Percentiles rank a stretch among this genome's conserved stretches.
Conservation (phyloP, 2,113 vertebrate species). For the Takifugu bimaculatus region DNA sequence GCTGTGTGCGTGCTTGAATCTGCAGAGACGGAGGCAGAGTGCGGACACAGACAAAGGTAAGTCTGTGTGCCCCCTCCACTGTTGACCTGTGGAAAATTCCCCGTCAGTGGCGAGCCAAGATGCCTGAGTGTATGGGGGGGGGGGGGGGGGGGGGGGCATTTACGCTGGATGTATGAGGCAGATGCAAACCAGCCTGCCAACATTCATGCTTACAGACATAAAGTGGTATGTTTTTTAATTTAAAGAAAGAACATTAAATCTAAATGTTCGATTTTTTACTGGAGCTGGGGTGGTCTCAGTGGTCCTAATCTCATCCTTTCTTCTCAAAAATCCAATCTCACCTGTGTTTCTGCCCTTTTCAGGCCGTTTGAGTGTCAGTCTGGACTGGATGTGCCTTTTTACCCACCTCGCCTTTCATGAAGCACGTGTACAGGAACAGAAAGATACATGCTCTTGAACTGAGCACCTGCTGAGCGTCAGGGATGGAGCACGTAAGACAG, state of each 20-base stretch:
- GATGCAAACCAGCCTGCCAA: slow-evolving; percentile 44
- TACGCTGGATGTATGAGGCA: slow-evolving; percentile 47
- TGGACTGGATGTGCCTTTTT: slow-evolving; percentile 40
- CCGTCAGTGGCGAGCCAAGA: slow-evolving; percentile 57
- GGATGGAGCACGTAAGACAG: neutral
- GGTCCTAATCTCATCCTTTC: no score
- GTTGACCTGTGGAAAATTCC: slow-evolving; percentile 72
- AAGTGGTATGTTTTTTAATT: neutral
- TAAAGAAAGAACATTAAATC: neutral
- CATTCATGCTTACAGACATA: slow-evolving; percentile 16
- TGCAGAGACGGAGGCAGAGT: slow-evolving; percentile 47
- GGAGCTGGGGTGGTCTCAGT: neutral
- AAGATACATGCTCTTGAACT: slow-evolving; percentile 35
- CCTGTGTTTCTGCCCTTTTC: slow-evolving; percentile 19
- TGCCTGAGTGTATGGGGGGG: slow-evolving; percentile 41
- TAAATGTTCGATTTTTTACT: neutral
- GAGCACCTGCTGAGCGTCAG: slow-evolving; percentile 32
- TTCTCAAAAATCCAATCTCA: neutral
- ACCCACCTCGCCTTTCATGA: slow-evolving; percentile 30
- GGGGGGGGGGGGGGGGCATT: slow-evolving; percentile 36
- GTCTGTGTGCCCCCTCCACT: slow-evolving; percentile 61
- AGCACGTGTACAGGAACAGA: slow-evolving; percentile 32
- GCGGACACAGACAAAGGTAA: slow-evolving; percentile 65
- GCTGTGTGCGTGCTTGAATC: slow-evolving; percentile 22
- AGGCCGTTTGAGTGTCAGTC: slow-evolving; percentile 37